Evolutionary conservation across 2,797 vertebrate species (phyloP), one percentile per base, ranked within the genome.

Genomic region (Pangasius larnaudii): DNA sequence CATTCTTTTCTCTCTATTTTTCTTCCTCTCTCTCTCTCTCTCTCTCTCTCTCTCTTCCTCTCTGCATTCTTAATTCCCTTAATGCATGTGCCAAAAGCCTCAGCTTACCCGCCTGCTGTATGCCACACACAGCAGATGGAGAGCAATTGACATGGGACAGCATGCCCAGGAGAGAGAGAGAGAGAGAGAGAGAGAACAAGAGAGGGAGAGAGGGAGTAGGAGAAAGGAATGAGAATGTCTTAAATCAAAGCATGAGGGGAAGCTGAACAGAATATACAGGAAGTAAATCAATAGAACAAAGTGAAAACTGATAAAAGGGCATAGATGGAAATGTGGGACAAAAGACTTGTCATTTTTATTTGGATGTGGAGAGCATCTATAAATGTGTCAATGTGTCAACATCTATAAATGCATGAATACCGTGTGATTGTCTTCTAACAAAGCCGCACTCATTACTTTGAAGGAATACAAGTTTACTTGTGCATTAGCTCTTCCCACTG

Each of bases 61-160:
- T 33, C n/a, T 78, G 49, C n/a, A 33, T 56, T 56, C 69, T 77
- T 79, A 65, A 87, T 83, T 88, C 77, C 85, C 71, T 74, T 84
- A 84, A 71, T 86, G 75, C 72, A 51, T 75, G 87, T 42, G 89
- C 87, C 84, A 91, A 80, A 59, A 85, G 79, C 78, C 61, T 88
- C 79, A 80, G 87, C 86, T 85, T 88, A 85, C 71, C 83, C 82
- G 84, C 85, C 90, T 91, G 86, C 86, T 89, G 83, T 75, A 56
- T 77, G 86, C 83, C 83, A 86, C 87, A 84, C 89, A 87, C 79
- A 86, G 74, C 90, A 91, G 87, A 91, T 91, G 89, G 90, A 83
- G 72, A 90, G 85, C 49, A n/a, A 39, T 56, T 89, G 83, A 89
- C 87, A 88, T 80, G 88, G 82, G 83, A 86, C 65, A 74, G 58